Base-by-base conservation (phyloP, 2,888 invertebrate species). In the Cataglyphis cursor region DNA sequence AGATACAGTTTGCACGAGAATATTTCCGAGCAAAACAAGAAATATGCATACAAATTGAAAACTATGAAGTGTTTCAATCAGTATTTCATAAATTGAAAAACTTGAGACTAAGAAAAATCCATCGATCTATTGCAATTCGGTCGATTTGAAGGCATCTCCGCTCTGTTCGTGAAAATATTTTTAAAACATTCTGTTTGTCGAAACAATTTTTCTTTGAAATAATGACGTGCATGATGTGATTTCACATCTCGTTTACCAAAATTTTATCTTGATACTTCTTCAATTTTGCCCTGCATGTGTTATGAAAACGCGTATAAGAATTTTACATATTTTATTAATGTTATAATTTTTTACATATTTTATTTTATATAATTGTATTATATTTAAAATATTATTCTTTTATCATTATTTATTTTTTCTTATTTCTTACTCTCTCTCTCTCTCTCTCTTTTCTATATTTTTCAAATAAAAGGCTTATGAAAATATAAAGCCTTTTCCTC, bases 21-120 rank as follows among this genome's bases (percentile, higher is more conserved):
- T 51, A 76, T 68, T 76, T 76, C 57, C 68, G 18, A 51, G 35
- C 64, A 21, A 51, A 54, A 31, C 76, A 76, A 76, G 41, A 41
- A 38, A 48, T 38, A 54, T 41, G 64, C 74, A 66, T 38, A 38
- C 51, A n/a, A 59, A 62, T 9, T 44, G 35, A 75, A 65, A 75
- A 66, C 54, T 54, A 66, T 54, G 35, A 54, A 76, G 54, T 54
- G 54, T 76, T 66, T 66, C 76, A 57, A 41, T 76, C 35, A 35
- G 6, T 35, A 66, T 76, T 66, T 28, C 57, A 41, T 54, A 66
- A 76, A 76, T 76, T 57, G 76, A 68, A 57, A 66, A 76, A 76
- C 76, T 66, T 66, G 76, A 24, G n/a, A 38, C 18, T n/a, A n/a
- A 38, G 28, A 66, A 76, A 66, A 35, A 35, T 6, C 6, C 35